phyloP scores from a whole-genome alignment of 2,113 vertebrate genomes.

The Ciconia stormi region DNA sequence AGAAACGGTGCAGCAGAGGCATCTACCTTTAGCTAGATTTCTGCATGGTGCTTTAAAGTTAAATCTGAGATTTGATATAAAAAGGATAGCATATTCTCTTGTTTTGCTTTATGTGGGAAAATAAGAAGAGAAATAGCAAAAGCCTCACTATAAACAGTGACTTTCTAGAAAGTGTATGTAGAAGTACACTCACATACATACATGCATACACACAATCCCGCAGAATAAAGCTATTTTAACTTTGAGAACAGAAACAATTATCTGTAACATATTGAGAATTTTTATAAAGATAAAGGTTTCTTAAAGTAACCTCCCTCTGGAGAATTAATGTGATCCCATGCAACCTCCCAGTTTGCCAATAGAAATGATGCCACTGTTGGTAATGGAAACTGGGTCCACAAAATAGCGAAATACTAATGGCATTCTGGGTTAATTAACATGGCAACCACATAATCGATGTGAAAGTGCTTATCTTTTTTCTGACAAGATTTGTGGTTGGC shows the following conservation, averaged over 20 bases:
- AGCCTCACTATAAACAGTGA: not conserved
- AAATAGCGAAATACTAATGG: not conserved
- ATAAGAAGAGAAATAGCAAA: not conserved
- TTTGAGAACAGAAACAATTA: not conserved
- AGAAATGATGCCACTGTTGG: not conserved
- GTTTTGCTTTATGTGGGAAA: not conserved
- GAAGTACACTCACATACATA: not conserved
- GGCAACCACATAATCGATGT: not conserved
- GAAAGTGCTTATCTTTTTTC: not conserved
- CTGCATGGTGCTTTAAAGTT: not conserved
- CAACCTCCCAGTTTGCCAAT: not conserved
- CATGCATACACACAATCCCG: not conserved
- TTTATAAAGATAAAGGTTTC: not conserved
- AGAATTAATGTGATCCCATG: not conserved
- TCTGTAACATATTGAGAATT: not conserved
- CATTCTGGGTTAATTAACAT: slow-evolving; percentile 5
- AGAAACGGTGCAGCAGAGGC: not conserved
- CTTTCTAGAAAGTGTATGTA: not conserved
- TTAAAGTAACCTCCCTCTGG: not conserved
- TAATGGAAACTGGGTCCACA: not conserved
- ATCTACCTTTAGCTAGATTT: not conserved
- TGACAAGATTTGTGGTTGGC: not conserved
- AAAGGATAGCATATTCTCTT: not conserved
- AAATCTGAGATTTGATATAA: not conserved
- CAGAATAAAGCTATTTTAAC: not conserved